Base-by-base conservation (phyloP, 1,140 invertebrate genomes). In the Drosophila asahinai region DNA sequence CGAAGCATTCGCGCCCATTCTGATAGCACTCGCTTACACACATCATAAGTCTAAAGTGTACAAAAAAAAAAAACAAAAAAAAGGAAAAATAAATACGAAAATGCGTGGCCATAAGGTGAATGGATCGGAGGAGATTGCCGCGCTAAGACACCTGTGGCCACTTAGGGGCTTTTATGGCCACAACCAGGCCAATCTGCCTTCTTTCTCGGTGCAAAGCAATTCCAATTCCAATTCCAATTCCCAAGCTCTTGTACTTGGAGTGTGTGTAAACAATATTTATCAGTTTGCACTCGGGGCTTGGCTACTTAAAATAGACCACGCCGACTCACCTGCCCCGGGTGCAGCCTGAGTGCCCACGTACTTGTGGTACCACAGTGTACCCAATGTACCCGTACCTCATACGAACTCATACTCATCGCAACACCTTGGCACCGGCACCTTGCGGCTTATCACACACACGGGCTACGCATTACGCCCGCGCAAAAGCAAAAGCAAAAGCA, bases 241-340 rank as follows among this genome's bases (percentile, higher is more conserved):
- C 62, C 25, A 62, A 80, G 54, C 70, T 68, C 64, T 63, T 61
- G 64, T 63, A 60, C 51, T 47, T 54, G 47, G 47, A 59, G 55
- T 76, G 80, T 79, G 81, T 83, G 72, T 80, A 84, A 84, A 84
- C 81, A 84, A 80, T 84, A 80, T 82, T 81, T 84, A 84, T 84
- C 82, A 83, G 77, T 80, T 80, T 72, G 81, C 61, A 80, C 75
- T 74, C 40, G 47, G 42, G 54, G 45, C 58, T 71, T 19, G 25
- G 30, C 47, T 52, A 64, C 70, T 70, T 59, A 67, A 84, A 83
- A 83, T 82, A 84, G 81, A 76, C 61, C 77, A 80, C 43, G 27
- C 15, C 48, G 38, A 70, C 45, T 51, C 47, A 62, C 64, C 48
- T 5, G 15, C 4, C 61, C 12, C 52, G 45, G 65, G 82, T 84